A percentile compares a stretch with the other conserved stretches of the same genome.
These are phyloP conservation scores for Tigriopus japonicus DNA, from an alignment of 1,140 invertebrate genomes.

Conservation along the genomic window DNA sequence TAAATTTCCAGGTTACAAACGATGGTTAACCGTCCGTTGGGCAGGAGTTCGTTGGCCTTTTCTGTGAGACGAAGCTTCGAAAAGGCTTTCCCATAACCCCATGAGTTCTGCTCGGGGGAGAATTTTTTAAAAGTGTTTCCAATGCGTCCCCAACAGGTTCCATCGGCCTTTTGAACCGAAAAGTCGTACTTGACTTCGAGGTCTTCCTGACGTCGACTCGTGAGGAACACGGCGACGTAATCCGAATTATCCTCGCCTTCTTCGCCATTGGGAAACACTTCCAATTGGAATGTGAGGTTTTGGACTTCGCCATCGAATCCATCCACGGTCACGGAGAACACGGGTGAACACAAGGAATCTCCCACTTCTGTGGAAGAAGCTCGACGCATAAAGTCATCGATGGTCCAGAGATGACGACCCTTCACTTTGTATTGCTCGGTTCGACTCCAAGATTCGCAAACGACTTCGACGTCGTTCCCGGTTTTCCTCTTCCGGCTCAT, in stretches of 20 bases:
- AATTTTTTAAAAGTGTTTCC: conserved; percentile 11
- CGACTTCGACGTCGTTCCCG: not conserved
- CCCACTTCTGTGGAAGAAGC: conserved; percentile 7
- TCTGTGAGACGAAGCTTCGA: not conserved
- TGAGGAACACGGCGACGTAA: conserved; percentile 8
- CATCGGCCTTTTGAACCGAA: conserved; percentile 2
- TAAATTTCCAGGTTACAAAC: conserved; percentile 10
- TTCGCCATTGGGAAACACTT: conserved; percentile 12
- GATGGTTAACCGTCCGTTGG: not conserved
- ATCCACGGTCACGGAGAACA: not conserved
- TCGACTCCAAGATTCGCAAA: conserved; percentile 4
- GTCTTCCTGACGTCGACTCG: not conserved
- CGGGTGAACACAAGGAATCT: conserved; percentile 3
- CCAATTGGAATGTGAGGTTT: conserved; percentile 1
- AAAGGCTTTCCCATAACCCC: conserved; percentile 11
- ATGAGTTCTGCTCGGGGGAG: conserved; percentile 5
- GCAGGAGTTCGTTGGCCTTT: conserved; percentile 3
- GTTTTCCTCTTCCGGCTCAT: not conserved
- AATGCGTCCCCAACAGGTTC: conserved; percentile 2
- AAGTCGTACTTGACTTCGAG: conserved; percentile 9
- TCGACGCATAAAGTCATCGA: conserved; percentile 7
- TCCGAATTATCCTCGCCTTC: conserved; percentile 13
- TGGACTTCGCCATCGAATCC: not conserved
- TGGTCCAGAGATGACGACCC: conserved; percentile 4
- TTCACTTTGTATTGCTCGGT: conserved; percentile 6